A percentile compares a stretch with the other conserved stretches of the same genome.
Evolutionary conservation across 2,797 vertebrate genomes (phyloP).

Genomic region (Schizopygopsis pylzovi): DNA sequence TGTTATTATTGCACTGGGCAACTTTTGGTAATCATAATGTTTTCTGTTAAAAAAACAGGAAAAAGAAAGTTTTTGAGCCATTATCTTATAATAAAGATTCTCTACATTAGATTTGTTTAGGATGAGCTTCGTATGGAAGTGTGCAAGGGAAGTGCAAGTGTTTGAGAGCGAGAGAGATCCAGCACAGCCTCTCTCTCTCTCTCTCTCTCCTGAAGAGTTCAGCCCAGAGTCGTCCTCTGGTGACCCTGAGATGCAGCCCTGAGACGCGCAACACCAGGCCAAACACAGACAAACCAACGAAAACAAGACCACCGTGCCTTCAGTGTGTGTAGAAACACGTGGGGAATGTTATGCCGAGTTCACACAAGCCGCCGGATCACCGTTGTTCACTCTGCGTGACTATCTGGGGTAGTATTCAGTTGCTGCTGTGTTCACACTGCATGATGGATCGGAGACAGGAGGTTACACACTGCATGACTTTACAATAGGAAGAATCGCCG

Average conservation of each 20-base stretch:
- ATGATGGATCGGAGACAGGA: not conserved
- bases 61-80: conserved; percentile 19
- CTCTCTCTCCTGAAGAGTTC: conserved; percentile 67
- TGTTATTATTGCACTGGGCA: conserved; percentile 47
- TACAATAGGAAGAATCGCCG: no score
- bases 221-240: conserved; percentile 70
- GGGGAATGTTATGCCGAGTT: conserved; percentile 19
- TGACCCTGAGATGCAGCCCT: conserved; percentile 62
- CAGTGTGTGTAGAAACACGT: not conserved
- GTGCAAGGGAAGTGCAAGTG: conserved; percentile 44
- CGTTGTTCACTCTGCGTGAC: not conserved
- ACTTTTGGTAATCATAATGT: conserved; percentile 67
- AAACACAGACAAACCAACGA: conserved; percentile 11
- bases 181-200: not conserved
- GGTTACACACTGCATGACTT: no score
- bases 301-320: not conserved
- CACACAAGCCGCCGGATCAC: not conserved
- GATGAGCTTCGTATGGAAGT: conserved; percentile 37
- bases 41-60: conserved; percentile 51
- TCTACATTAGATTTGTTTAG: conserved; percentile 24
- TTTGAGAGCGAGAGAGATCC: conserved; percentile 28
- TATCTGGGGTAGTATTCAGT: no score
- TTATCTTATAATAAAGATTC: conserved; percentile 7
- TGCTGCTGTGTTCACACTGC: no score
- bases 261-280: conserved; percentile 56